Conservation (phyloP, 2,888 invertebrate genomes). For the Patella caerulea region DNA sequence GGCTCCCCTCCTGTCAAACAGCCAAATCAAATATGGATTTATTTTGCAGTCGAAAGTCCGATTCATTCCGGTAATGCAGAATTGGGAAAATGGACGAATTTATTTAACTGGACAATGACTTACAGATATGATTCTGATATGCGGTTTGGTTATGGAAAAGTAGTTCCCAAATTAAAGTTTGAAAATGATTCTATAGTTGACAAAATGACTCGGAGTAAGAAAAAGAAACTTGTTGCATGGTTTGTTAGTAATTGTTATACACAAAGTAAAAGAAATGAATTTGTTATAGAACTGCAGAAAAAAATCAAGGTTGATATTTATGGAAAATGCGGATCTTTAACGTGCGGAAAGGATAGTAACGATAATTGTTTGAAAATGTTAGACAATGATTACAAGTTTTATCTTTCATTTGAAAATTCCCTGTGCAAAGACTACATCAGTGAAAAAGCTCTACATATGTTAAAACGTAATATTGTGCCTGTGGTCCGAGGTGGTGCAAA, state of each 20-base stretch:
- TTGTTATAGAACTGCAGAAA: slow-evolving; percentile 39
- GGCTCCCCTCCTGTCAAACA: background rate
- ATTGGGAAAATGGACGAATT: background rate
- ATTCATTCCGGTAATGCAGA: slow-evolving; percentile 8
- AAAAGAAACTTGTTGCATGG: slow-evolving; percentile 43
- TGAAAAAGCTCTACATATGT: no score
- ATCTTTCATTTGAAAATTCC: no score
- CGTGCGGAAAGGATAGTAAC: slow-evolving; percentile 10
- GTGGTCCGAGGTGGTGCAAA: no score
- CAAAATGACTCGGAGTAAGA: background rate
- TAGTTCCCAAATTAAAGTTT: no score
- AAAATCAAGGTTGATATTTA: slow-evolving; percentile 42
- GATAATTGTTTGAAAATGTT: slow-evolving; percentile 4
- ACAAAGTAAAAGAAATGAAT: slow-evolving; percentile 37
- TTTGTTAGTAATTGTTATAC: slow-evolving; percentile 47
- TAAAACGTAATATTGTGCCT: no score
- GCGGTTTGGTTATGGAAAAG: no score
- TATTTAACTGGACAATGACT: no score
- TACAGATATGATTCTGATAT: no score
- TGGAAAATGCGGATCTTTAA: slow-evolving; percentile 41
- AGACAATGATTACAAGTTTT: background rate
- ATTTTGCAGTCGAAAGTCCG: slow-evolving; percentile 34
- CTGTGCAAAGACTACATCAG: no score
- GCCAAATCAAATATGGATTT: slow-evolving; percentile 29
- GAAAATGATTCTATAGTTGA: no score